These are phyloP conservation scores for Psylliodes chrysocephalus DNA, from an alignment of 2,888 invertebrate species.

Conservation along the genomic window DNA sequence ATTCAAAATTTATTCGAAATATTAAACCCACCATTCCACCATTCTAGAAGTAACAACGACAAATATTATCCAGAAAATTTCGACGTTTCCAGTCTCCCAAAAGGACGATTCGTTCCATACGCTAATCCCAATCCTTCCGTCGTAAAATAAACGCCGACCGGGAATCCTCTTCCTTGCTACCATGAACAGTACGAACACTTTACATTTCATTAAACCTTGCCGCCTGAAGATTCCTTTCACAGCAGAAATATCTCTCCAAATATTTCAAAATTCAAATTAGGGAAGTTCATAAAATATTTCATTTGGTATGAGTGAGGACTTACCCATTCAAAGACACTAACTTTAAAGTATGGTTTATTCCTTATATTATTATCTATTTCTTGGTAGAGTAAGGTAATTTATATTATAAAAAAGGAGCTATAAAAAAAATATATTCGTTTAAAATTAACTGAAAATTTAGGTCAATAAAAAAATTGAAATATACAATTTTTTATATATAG, in stretches of 20 bases:
- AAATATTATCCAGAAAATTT: constrained; percentile 31
- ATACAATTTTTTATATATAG: too few species aligned
- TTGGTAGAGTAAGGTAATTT: too few species aligned
- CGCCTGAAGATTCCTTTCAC: constrained; percentile 5
- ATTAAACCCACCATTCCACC: constrained; percentile 8
- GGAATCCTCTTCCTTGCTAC: constrained; percentile 42
- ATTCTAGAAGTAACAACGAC: constrained; percentile 19
- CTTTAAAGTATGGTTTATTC: too few species aligned
- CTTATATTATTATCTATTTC: too few species aligned
- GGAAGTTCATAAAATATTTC: constrained; percentile 18
- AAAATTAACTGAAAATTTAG: too few species aligned
- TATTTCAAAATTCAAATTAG: constrained; percentile 18
- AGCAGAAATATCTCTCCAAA: constrained; percentile 10
- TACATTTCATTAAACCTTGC: constrained; percentile 57
- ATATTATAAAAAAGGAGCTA: too few species aligned
- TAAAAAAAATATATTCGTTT: too few species aligned
- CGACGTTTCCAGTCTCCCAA: constrained; percentile 32
- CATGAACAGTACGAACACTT: constrained; percentile 58
- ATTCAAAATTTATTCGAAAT: constrained; percentile 25
- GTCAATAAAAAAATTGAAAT: too few species aligned
- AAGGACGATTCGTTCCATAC: constrained; percentile 55
- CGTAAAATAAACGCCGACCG: constrained; percentile 56
- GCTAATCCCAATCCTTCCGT: constrained; percentile 55
- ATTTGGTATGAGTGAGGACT: background rate
- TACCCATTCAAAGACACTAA: too few species aligned